These are phyloP conservation scores for Lycodopsis pacificus DNA, from an alignment of 2,797 vertebrate species.

Conservation along the genomic window DNA sequence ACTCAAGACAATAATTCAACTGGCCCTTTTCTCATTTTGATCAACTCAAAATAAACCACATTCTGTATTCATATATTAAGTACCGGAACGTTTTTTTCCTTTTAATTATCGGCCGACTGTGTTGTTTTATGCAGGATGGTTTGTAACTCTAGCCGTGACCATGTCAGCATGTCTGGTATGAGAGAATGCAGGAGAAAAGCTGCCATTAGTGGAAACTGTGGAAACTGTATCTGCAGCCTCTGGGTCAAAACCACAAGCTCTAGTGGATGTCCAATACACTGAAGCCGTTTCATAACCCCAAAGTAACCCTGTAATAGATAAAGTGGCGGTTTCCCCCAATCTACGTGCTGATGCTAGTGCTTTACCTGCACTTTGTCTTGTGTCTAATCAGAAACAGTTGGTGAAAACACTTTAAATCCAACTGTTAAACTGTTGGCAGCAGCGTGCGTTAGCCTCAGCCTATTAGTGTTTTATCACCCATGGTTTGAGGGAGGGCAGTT, in stretches of 20 bases:
- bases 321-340: neutral
- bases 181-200: constrained; percentile 44
- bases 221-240: constrained; percentile 49
- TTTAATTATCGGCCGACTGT: constrained; percentile 20
- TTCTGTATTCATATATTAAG: constrained; percentile 36
- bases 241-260: constrained; percentile 63
- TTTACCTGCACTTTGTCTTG: constrained; percentile 8
- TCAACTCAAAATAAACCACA: constrained; percentile 39
- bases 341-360: neutral
- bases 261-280: constrained; percentile 1
- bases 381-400: constrained; percentile 18
- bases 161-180: constrained; percentile 54
- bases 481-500: constrained; percentile 33
- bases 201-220: constrained; percentile 48
- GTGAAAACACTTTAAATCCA: constrained; percentile 37
- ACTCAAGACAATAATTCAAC: constrained; percentile 26
- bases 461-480: constrained; percentile 68
- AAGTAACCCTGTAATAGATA: constrained; percentile 26
- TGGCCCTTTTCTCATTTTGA: constrained; percentile 19
- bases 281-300: constrained; percentile 24
- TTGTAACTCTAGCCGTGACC: constrained; percentile 49
- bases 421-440: constrained; percentile 44
- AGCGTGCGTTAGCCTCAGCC: constrained; percentile 30
- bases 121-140: constrained; percentile 44
- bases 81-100: neutral